phyloP scores from a whole-genome alignment of 2,797 vertebrate species.

The Rhyacichthys aspro region DNA sequence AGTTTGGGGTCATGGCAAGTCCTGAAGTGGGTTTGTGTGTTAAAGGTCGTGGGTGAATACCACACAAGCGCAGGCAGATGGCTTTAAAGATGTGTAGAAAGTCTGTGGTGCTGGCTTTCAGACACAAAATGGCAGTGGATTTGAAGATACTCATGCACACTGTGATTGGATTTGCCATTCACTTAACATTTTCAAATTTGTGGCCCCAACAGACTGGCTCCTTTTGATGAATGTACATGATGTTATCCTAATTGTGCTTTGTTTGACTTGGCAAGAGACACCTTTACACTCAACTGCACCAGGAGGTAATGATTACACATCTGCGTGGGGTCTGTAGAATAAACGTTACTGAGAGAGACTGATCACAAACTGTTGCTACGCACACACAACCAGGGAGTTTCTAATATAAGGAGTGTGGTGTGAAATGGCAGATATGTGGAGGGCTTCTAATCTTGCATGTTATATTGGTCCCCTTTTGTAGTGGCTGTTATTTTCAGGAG shows the following conservation, averaged over 20 bases:
- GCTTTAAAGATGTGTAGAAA: conserved; percentile 62
- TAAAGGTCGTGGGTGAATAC: conserved; percentile 57
- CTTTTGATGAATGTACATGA: conserved; percentile 1
- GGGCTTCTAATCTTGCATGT: conserved; percentile 23
- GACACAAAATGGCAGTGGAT: conserved; percentile 59
- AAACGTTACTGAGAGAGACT: conserved; percentile 11
- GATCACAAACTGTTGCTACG: not conserved
- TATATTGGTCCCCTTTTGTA: conserved; percentile 17
- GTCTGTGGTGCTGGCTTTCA: conserved; percentile 61
- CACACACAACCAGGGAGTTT: conserved; percentile 26
- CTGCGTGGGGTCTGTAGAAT: not conserved
- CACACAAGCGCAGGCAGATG: conserved; percentile 42
- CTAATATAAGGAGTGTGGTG: conserved; percentile 20
- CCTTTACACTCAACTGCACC: conserved; percentile 6
- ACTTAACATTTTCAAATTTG: no score
- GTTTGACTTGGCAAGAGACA: not conserved
- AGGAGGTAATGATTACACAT: conserved; percentile 27
- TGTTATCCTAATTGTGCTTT: conserved; percentile 3
- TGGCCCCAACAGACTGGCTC: no score
- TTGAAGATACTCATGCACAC: conserved; percentile 22
- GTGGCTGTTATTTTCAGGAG: conserved; percentile 42
- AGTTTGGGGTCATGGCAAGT: conserved; percentile 36
- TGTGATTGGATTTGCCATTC: conserved; percentile 9
- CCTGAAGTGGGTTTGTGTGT: conserved; percentile 56
- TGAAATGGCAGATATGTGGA: conserved; percentile 39